A percentile compares a stretch with the other conserved stretches of the same genome.
phyloP scores from a whole-genome alignment of 2,888 invertebrate species.

The Leptinotarsa peninsularis region DNA sequence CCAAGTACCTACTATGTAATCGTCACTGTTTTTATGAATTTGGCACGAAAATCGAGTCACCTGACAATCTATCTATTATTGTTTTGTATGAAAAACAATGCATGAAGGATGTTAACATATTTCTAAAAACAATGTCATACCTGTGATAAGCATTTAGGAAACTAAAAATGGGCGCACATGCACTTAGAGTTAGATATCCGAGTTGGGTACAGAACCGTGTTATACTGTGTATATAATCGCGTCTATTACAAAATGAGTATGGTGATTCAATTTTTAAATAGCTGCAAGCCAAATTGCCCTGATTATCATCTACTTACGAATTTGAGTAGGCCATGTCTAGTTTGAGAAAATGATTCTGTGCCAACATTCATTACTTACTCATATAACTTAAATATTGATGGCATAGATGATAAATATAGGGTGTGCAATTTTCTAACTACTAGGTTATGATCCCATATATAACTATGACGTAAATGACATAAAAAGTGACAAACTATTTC shows the following conservation, averaged over 20 bases:
- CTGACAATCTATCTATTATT: conserved; percentile 12
- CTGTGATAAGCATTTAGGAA: conserved; percentile 28
- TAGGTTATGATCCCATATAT: too few relatives aligned
- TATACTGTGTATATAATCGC: conserved; percentile 44
- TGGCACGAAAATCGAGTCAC: conserved; percentile 30
- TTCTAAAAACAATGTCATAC: conserved; percentile 27
- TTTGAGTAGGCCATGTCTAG: conserved; percentile 27
- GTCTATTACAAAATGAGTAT: conserved; percentile 66
- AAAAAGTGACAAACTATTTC: too few relatives aligned
- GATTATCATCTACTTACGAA: conserved; percentile 19
- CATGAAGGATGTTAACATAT: conserved; percentile 11
- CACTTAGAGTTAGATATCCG: conserved; percentile 42
- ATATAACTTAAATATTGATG: not conserved
- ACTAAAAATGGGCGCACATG: conserved; percentile 46
- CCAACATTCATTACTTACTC: not conserved
- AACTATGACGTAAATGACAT: too few relatives aligned
- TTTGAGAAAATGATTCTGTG: conserved; percentile 10
- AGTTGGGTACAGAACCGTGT: conserved; percentile 25
- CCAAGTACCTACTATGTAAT: conserved; percentile 2
- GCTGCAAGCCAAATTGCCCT: conserved; percentile 31
- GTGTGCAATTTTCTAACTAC: too few relatives aligned
- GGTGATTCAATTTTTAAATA: conserved; percentile 67
- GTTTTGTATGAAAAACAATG: conserved; percentile 10
- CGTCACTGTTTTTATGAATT: conserved; percentile 27
- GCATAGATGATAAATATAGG: too few relatives aligned